Evolutionary conservation across 2,888 invertebrate genomes (phyloP), one percentile per base, ranked within the genome.

Genomic region (Choreutis nemorana): DNA sequence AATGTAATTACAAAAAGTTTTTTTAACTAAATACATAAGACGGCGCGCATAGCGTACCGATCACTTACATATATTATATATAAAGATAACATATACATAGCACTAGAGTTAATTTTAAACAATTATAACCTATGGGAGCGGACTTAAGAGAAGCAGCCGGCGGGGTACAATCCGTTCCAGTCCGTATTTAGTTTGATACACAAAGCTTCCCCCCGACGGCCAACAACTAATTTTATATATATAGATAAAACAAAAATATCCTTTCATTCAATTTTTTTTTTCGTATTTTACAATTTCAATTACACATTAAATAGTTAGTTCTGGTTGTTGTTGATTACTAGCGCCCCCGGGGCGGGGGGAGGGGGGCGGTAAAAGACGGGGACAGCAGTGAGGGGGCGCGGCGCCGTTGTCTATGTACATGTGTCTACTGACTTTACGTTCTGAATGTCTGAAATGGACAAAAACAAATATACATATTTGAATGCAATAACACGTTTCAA

Each of bases 1-100:
- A 61, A 56, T 71, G 56, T 73, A 75, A 77, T 75, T 77, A 77
- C 77, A 75, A 70, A 65, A 63, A 63, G 63, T 67, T 56, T 62
- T n/a, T 65, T 65, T 64, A 70, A 77, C 73, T 77, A 77, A 77
- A 75, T 72, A 73, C 63, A 31, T 23, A 23, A 26, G n/a, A 75
- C 55, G 57, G 62, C 58, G 60, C 67, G 72, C 77, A 75, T 58
- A 62, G 77, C 77, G 73, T 48, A 55, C 67, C 65, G 46, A 58
- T 61, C 50, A 49, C 71, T 68, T 64, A 72, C 63, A 62, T 65
- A 70, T 68, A 55, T 40, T 54, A 55, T 50, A 63, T 55, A 9
- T 14, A 61, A 48, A 50, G 45, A 55, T 55, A 49, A 55, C 53
- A 62, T 62, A 68, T 63, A 68, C 60, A 66, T 68, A 71, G 55